phyloP scores from a whole-genome alignment of 53 echinoderm and acorn worm species.

The Astropecten irregularis region DNA sequence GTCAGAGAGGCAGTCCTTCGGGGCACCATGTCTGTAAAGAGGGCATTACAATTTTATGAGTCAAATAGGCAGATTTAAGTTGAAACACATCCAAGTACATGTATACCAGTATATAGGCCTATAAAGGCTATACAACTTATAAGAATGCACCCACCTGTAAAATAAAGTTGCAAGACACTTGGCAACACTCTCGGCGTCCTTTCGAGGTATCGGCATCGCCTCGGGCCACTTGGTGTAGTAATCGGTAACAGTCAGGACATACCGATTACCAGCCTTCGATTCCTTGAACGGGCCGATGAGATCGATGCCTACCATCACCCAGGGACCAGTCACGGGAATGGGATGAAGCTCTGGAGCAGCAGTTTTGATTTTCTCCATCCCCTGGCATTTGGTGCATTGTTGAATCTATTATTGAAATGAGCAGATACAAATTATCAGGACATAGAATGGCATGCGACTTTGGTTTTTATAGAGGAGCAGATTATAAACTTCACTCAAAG shows the following conservation, averaged over 20 bases:
- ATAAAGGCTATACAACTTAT: no score
- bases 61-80: no score
- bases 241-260: neutral
- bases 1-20: no score
- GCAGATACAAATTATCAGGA: no score
- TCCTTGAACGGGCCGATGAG: neutral
- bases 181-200: neutral
- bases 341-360: neutral
- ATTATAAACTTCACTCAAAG: no score
- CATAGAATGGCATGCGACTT: no score
- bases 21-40: no score
- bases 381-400: neutral
- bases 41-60: no score
- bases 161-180: neutral
- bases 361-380: neutral
- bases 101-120: no score
- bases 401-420: neutral
- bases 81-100: no score
- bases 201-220: neutral
- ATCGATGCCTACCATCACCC: neutral
- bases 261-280: neutral
- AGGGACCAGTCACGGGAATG: neutral
- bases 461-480: no score
- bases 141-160: neutral
- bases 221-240: slow-evolving; percentile 7